Evolutionary conservation across 1,140 invertebrate genomes (phyloP), one percentile per base, ranked within the genome.

Genomic region (Cheumatopsyche charites): DNA sequence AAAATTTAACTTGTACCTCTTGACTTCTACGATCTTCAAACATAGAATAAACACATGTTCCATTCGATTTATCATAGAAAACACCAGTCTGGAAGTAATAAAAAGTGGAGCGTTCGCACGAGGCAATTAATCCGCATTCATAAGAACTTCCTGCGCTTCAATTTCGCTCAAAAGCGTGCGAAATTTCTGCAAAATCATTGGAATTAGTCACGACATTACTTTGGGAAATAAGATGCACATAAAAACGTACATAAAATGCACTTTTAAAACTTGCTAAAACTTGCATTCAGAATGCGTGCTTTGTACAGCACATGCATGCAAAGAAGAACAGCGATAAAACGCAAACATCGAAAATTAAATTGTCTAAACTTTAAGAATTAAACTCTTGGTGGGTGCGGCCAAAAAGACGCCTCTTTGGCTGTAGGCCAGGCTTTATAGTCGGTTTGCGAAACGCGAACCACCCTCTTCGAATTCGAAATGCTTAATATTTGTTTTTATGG

Each of bases 291-390:
- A 66, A 47, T 41, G 42, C 23, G 15, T 23, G 45, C 13, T n/a
- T 15, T 25, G 55, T 68, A 68, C 47, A n/a, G 66, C 49, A 19
- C 66, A 68, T 47, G 66, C 66, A 26, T 55, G 45, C 66, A 47
- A 68, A 75, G 67, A 72, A 70, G 26, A 75, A 75, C 74, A 65
- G 71, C 71, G 70, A 73, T 75, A 72, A 75, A 75, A 70, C 74
- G 74, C 74, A 71, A 74, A 75, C 66, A 73, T 55, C 67, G 71
- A 75, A 75, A 75, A 75, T 75, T 73, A 75, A 75, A 72, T 75
- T 70, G 74, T 73, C 74, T 72, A 75, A 36, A 75, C 74, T 75
- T 75, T 73, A 75, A 75, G 74, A 75, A 75, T 75, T 75, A 75
- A 72, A 75, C 67, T 75, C 74, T 75, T 75, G 74, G 67, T 67